A percentile compares a stretch with the other conserved stretches of the same genome.
Evolutionary conservation across 2,888 invertebrate genomes (phyloP).

Genomic region (Linyphia triangularis): DNA sequence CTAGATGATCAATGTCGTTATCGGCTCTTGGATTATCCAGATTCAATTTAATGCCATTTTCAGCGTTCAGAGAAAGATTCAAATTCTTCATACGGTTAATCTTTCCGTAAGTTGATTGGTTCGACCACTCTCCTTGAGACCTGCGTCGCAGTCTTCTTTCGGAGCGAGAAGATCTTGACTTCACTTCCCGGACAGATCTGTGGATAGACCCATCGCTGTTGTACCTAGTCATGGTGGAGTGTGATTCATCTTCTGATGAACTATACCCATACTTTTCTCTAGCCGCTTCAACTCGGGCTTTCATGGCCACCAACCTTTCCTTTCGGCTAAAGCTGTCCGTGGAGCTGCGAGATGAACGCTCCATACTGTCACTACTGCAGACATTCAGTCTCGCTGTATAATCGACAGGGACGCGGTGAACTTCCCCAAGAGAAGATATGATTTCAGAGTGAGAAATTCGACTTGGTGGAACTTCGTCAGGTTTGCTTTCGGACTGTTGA

Average conservation of each 20-base stretch:
- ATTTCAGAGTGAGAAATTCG: not conserved
- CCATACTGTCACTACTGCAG: constrained; percentile 72
- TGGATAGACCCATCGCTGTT: constrained; percentile 73
- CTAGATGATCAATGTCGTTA: constrained; percentile 13
- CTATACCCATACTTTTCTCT: constrained; percentile 71
- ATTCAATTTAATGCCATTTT: constrained; percentile 9
- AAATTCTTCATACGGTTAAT: constrained; percentile 36
- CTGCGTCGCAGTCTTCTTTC: constrained; percentile 50
- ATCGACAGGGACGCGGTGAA: constrained; percentile 27
- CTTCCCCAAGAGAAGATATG: not conserved
- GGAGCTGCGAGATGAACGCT: constrained; percentile 72
- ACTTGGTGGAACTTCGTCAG: not conserved
- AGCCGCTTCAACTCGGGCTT: constrained; percentile 77
- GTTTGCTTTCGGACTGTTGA: constrained; percentile 15
- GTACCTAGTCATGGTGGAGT: constrained; percentile 34
- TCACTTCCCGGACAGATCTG: constrained; percentile 77
- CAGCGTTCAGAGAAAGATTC: constrained; percentile 44
- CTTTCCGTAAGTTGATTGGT: not conserved
- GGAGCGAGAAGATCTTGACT: constrained; percentile 30
- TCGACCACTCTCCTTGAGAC: constrained; percentile 55
- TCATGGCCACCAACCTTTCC: constrained; percentile 76
- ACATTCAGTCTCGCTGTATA: constrained; percentile 9
- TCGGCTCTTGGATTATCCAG: not conserved
- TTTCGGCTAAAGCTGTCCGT: constrained; percentile 75
- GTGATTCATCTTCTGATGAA: constrained; percentile 80